These are phyloP conservation scores for Odontamblyopus lacepedii DNA, from an alignment of 2,797 vertebrate species.

Conservation along the genomic window DNA sequence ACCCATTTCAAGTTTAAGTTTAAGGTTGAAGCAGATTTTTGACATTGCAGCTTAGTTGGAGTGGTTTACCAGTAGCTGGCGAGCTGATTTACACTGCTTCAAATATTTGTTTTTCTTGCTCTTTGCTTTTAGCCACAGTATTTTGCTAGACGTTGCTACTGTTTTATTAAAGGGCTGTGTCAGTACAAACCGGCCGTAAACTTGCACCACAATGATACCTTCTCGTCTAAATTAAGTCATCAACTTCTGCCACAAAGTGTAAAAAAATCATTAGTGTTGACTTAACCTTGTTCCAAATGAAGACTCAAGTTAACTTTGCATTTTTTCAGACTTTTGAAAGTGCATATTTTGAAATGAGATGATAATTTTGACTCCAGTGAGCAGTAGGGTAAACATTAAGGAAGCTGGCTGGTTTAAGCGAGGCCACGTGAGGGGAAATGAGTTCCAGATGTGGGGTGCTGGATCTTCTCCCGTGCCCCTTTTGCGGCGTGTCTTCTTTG, in stretches of 20 bases:
- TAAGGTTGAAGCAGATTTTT: neutral
- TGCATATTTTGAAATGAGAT: slow-evolving; percentile 50
- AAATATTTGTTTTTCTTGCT: slow-evolving; percentile 27
- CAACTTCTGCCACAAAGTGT: slow-evolving; percentile 36
- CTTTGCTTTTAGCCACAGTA: slow-evolving; percentile 41
- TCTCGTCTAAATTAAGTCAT: slow-evolving; percentile 48
- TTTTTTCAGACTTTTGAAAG: slow-evolving; percentile 31
- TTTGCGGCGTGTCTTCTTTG: slow-evolving; percentile 51
- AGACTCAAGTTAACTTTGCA: slow-evolving; percentile 51
- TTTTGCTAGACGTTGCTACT: slow-evolving; percentile 42
- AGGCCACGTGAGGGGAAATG: slow-evolving; percentile 75
- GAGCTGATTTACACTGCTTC: slow-evolving; percentile 26
- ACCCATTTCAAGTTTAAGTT: neutral
- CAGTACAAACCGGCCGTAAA: slow-evolving; percentile 51
- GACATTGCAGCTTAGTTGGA: neutral
- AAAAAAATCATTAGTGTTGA: slow-evolving; percentile 61
- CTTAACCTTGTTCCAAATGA: slow-evolving; percentile 60
- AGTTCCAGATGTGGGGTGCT: slow-evolving; percentile 75
- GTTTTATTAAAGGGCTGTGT: slow-evolving; percentile 60
- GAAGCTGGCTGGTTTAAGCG: slow-evolving; percentile 55
- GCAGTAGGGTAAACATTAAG: slow-evolving; percentile 48
- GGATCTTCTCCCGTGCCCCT: slow-evolving; percentile 39
- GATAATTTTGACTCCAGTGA: slow-evolving; percentile 66
- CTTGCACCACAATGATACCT: slow-evolving; percentile 64
- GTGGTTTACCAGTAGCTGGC: neutral